Percentiles rank a stretch among this genome's conserved stretches.
These are phyloP conservation scores for Nezara viridula DNA, from an alignment of 2,888 invertebrate species.

Conservation along the genomic window DNA sequence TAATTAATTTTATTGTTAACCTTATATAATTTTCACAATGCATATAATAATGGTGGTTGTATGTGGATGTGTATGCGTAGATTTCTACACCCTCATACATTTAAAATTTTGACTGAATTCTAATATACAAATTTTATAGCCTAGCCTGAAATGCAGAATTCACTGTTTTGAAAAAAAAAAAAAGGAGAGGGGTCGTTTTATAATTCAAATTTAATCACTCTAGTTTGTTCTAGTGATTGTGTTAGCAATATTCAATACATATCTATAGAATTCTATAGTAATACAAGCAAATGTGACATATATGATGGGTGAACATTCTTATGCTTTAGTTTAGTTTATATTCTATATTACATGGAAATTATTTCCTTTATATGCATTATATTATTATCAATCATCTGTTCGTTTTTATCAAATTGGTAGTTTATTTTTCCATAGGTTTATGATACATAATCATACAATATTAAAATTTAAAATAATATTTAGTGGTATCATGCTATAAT, in stretches of 20 bases:
- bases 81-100: not conserved
- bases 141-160: not conserved
- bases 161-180: not conserved
- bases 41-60: not conserved
- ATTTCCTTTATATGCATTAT: not conserved
- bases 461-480: not conserved
- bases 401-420: not conserved
- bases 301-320: slow-evolving; percentile 13
- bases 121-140: not conserved
- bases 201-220: slow-evolving; percentile 2
- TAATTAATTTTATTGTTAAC: not conserved
- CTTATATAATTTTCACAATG: not conserved
- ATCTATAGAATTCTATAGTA: not conserved
- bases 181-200: not conserved
- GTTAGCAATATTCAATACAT: not conserved
- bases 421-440: not conserved
- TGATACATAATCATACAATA: not conserved
- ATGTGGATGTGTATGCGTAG: not conserved
- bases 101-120: slow-evolving; percentile 26
- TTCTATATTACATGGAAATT: not conserved
- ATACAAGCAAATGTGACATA: not conserved
- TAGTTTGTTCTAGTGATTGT: not conserved
- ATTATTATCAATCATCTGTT: not conserved
- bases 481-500: not conserved
- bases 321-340: not conserved